Conservation (phyloP, 2,888 invertebrate species). For the Machimus rusticus region DNA sequence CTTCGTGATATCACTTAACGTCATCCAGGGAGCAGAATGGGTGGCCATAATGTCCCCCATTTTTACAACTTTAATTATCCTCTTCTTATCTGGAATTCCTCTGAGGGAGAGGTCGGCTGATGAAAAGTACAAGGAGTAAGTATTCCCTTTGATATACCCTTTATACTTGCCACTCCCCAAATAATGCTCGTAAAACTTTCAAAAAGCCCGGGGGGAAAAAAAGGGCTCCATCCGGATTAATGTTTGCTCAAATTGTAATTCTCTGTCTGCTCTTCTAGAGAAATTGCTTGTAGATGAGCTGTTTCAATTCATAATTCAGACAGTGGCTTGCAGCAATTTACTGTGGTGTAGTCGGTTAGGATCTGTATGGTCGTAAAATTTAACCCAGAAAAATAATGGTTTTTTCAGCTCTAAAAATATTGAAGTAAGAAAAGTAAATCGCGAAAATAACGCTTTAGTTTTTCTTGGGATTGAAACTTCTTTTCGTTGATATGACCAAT, state of each 20-base stretch:
- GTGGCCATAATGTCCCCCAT: slow-evolving; percentile 85
- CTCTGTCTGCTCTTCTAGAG: neutral
- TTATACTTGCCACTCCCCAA: neutral
- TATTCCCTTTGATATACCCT: slow-evolving; percentile 47
- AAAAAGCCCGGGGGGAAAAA: neutral
- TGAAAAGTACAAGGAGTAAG: slow-evolving; percentile 86
- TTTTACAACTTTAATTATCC: slow-evolving; percentile 85
- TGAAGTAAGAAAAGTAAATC: neutral
- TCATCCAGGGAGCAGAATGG: slow-evolving; percentile 86
- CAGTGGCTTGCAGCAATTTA: neutral
- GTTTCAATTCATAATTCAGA: neutral
- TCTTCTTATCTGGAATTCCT: slow-evolving; percentile 91
- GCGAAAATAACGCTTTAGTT: neutral
- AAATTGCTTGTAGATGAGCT: neutral
- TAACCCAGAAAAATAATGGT: neutral
- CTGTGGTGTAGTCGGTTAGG: neutral
- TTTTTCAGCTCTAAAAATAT: neutral
- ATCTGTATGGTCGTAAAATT: neutral
- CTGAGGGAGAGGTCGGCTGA: slow-evolving; percentile 86
- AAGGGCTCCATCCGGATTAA: neutral
- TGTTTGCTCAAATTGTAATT: neutral
- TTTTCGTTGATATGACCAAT: neutral
- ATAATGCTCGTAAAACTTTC: neutral
- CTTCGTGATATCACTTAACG: slow-evolving; percentile 86
- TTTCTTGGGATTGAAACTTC: neutral